These are phyloP conservation scores for Heliconius hortense DNA, from an alignment of 2,888 invertebrate genomes.

Conservation along the genomic window DNA sequence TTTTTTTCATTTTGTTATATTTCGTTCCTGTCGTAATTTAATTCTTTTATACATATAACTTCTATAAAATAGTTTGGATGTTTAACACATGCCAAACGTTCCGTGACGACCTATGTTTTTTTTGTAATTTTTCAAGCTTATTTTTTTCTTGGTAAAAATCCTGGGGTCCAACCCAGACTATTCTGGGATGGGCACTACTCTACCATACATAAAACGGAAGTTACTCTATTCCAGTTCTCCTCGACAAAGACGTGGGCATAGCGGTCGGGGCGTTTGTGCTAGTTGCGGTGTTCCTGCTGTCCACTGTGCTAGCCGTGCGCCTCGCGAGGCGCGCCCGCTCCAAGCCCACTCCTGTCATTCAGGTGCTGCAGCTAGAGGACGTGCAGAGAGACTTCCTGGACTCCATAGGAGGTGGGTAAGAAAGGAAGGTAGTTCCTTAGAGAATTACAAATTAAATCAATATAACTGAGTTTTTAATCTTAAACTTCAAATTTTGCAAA, in stretches of 20 bases:
- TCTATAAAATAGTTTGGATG: too few relatives aligned
- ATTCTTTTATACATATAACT: too few relatives aligned
- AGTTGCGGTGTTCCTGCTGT: slow-evolving; percentile 64
- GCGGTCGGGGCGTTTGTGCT: slow-evolving; percentile 68
- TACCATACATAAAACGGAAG: not conserved
- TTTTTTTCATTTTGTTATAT: too few relatives aligned
- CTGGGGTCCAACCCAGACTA: too few relatives aligned
- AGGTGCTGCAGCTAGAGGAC: slow-evolving; percentile 72
- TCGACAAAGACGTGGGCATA: slow-evolving; percentile 72
- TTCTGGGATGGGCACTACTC: not conserved
- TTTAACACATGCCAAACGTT: too few relatives aligned
- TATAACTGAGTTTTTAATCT: too few relatives aligned
- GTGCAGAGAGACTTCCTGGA: slow-evolving; percentile 72
- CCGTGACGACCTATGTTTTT: too few relatives aligned
- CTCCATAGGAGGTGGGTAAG: slow-evolving; percentile 63
- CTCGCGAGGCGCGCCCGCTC: slow-evolving; percentile 59
- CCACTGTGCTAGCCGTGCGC: slow-evolving; percentile 59
- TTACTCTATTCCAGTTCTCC: slow-evolving; percentile 57
- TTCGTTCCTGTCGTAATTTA: too few relatives aligned
- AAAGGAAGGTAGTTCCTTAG: not conserved
- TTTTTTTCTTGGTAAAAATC: too few relatives aligned
- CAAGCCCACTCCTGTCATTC: slow-evolving; percentile 69
- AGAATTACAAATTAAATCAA: too few relatives aligned
- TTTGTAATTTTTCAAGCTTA: too few relatives aligned
- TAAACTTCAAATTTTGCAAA: too few relatives aligned